Base-by-base conservation (phyloP, 1,140 invertebrate species). In the Drosophila sproati region DNA sequence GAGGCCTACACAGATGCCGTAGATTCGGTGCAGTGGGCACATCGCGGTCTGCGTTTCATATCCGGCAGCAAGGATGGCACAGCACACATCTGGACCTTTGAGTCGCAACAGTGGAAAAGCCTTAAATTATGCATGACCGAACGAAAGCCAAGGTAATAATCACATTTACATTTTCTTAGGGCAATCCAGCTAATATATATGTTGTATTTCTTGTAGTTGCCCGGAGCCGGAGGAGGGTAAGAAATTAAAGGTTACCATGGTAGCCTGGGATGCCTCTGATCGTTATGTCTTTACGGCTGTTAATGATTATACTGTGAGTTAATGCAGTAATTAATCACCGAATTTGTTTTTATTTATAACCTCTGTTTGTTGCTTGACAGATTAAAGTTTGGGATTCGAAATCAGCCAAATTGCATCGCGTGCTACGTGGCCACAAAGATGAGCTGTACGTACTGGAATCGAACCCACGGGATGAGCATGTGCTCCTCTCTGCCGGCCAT, bases 1-100 rank as follows among this genome's bases (percentile, higher is more conserved):
- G 97, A 99, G 82, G 96, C 96, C 2, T 98, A 99, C 93, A 94
- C 95, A 0, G 98, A 99, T 93, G 95, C 97, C 28, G 98, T 99
- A 2, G 99, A 99, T 93, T 98, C 97, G 60, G 96, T 99, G 69
- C 96, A 98, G 75, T 99, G 99, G 97, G 96, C 98, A 54, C 97
- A 99, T 92, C 93, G 93, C 34, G 96, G 96, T 0, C 92, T 97
- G 72, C 93, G 94, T 89, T 99, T 99, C 93, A 95, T 99, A 50
- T 99, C 98, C 45, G 99, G 99, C 8, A 98, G 97, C 77, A 98
- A 98, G 93, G 99, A 99, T 94, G 99, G 99, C 5, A 98, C 96
- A 3, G 98, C 98, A 0, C 95, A 97, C 78, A 95, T 99, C 59
- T 99, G 99, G 98, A 94, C 95, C 67, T 98, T 97, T 92, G 95